Evolutionary conservation across 2,888 invertebrate species (phyloP), one percentile per base, ranked within the genome.

Genomic region (Torymus tubicola): DNA sequence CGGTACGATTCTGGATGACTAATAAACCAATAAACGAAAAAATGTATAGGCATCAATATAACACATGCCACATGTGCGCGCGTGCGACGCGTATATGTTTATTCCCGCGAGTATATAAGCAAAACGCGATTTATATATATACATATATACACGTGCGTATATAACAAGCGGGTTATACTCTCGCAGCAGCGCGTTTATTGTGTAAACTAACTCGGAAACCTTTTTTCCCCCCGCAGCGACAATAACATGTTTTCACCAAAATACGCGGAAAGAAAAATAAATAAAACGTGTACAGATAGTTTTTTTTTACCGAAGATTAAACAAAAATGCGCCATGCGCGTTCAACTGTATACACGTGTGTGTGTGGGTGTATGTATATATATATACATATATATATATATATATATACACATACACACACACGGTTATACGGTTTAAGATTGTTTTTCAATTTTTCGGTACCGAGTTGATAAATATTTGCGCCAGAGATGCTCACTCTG

Each of bases 221-320:
- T 53, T 73, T 65, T 58, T 31, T 42, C 3, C 24, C 24, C 24
- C n/a, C n/a, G n/a, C n/a, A 42, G 55, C 16, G 73, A 4, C 16
- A 14, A 71, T 55, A 73, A 73, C 57, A 73, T 73, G 64, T 64
- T 73, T 73, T 63, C 55, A 64, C 63, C 55, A 64, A 64, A 73
- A 73, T 73, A 73, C 14, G 8, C 31, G 24, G 1, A 8, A 21
- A 55, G 57, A 1, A 2, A 55, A 55, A 55, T 53, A 24, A 53
- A 68, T 21, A 21, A 55, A 53, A 12, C 11, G 67, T n/a, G 4
- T 14, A 14, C 10, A 67, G 14, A 67, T 53, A 24, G 24, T 24
- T 24, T 24, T 24, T 24, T 24, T n/a, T n/a, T n/a, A n/a, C 24
- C 24, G 24, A 3, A 24, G 24, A 24, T 3, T 24, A 24, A 24